A percentile compares a stretch with the other conserved stretches of the same genome.
phyloP scores from a whole-genome alignment of 2,797 vertebrate genomes.

The Podarcis lilfordi region DNA sequence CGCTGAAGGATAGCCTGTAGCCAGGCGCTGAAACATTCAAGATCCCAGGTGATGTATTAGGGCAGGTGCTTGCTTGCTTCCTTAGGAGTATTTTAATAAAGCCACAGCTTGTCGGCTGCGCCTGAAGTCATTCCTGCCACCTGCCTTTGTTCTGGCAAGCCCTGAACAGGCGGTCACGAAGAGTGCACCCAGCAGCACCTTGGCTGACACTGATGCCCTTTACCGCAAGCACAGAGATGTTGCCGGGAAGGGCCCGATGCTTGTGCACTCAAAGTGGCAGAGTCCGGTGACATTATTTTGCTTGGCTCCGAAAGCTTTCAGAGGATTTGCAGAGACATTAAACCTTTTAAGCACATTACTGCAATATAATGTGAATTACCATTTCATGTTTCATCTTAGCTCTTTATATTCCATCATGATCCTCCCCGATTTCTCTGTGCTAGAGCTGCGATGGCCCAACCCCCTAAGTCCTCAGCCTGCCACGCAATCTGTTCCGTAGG shows the following conservation, averaged over 20 bases:
- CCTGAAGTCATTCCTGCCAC: conserved; percentile 44
- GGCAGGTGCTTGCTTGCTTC: conserved; percentile 44
- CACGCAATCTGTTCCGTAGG: conserved; percentile 61
- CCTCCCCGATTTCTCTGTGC: conserved; percentile 64
- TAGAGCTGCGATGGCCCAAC: conserved; percentile 54
- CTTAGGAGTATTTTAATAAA: conserved; percentile 59
- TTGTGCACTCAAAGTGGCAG: not conserved
- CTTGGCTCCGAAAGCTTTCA: conserved; percentile 45
- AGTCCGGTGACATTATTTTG: conserved; percentile 40
- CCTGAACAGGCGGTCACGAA: conserved; percentile 39
- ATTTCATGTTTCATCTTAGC: conserved; percentile 64
- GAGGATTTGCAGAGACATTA: conserved; percentile 60
- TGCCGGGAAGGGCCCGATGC: not conserved
- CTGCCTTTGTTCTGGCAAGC: conserved; percentile 36
- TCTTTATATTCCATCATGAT: conserved; percentile 58
- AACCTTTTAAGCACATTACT: conserved; percentile 62
- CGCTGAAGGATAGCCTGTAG: conserved; percentile 21
- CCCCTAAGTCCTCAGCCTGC: conserved; percentile 55
- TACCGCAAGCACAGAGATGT: not conserved
- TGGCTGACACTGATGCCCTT: not conserved
- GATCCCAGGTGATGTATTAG: conserved; percentile 47
- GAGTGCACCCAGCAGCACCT: not conserved
- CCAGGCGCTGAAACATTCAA: conserved; percentile 49
- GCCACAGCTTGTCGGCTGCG: conserved; percentile 36
- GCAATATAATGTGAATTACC: conserved; percentile 57